Base-by-base conservation (phyloP, 2,113 vertebrate species). In the Nasalis larvatus region DNA sequence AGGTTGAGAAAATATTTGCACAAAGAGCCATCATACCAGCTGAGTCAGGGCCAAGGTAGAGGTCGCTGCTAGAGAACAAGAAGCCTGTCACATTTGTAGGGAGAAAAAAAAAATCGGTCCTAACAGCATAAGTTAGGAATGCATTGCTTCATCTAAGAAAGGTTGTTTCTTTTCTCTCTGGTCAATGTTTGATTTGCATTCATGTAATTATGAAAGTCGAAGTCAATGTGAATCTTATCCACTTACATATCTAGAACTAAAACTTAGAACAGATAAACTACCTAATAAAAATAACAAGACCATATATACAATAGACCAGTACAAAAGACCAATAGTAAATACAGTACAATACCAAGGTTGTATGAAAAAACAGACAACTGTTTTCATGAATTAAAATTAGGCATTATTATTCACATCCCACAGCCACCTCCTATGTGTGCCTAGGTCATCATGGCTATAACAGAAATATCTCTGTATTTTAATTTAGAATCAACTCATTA, bases 1-100 rank as follows among this genome's bases (percentile, higher is more conserved):
- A 96, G 96, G 91, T 93, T 97, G 96, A 97, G 80, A 97, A 98
- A 98, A 98, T 96, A 98, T 96, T 94, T 96, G 80, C 80, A 96
- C 95, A 97, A 93, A 95, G 71, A 97, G 45, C 69, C 84, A 88
- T 96, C 89, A 60, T 60, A 89, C 83, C 84, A 97, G 93, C 74
- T 92, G 91, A 97, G 56, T 69, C 52, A 49, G 83, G 93, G 89
- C 88, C 95, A 96, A 93, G 27, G 74, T 25, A 89, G 58, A 97
- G 96, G 97, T 96, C 89, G 95, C 71, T 52, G 92, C 85, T 77
- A 86, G 58, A 95, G 58, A 82, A 91, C 69, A 76, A 91, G 66
- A 37, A 76, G 81, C 84, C 68, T 81, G n/a, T 58, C 92, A 89
- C 49, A 94, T 45, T 16, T 89, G 52, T 17, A 49, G 49, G 0